These are phyloP conservation scores for Sceloporus tristichus DNA, from an alignment of 2,113 vertebrate species.

Conservation along the genomic window DNA sequence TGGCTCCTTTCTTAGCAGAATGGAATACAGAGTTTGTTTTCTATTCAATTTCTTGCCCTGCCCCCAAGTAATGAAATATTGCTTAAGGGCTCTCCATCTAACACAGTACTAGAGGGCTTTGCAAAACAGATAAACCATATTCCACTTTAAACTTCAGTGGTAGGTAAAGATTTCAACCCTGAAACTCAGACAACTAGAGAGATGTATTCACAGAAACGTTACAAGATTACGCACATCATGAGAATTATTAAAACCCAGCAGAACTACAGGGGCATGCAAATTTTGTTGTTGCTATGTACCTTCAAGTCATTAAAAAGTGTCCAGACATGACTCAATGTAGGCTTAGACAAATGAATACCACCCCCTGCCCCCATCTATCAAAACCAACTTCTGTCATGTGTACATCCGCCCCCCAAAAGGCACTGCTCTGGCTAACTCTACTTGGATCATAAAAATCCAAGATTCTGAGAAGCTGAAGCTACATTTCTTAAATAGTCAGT, in stretches of 20 bases:
- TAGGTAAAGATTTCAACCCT: not conserved
- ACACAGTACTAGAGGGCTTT: not conserved
- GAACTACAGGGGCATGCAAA: not conserved
- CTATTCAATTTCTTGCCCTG: not conserved
- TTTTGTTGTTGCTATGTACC: not conserved
- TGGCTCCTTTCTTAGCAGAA: not conserved
- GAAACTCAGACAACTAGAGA: fast-evolving
- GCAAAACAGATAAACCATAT: not conserved
- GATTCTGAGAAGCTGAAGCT: not conserved
- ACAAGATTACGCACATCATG: not conserved
- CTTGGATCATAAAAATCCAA: not conserved
- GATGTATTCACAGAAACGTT: fast-evolving
- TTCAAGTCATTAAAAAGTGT: not conserved
- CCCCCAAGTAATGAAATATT: not conserved
- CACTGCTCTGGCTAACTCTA: fast-evolving
- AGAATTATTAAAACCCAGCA: slow-evolving; percentile 22
- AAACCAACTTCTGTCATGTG: not conserved
- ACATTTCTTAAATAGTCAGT: not conserved
- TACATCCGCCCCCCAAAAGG: not conserved
- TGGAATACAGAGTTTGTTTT: not conserved
- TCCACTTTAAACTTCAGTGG: not conserved
- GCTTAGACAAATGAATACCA: not conserved
- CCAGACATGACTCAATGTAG: not conserved
- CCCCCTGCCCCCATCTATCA: not conserved
- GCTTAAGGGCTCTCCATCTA: not conserved